phyloP scores from a whole-genome alignment of 2,797 vertebrate species.

The Poecilia velifera region DNA sequence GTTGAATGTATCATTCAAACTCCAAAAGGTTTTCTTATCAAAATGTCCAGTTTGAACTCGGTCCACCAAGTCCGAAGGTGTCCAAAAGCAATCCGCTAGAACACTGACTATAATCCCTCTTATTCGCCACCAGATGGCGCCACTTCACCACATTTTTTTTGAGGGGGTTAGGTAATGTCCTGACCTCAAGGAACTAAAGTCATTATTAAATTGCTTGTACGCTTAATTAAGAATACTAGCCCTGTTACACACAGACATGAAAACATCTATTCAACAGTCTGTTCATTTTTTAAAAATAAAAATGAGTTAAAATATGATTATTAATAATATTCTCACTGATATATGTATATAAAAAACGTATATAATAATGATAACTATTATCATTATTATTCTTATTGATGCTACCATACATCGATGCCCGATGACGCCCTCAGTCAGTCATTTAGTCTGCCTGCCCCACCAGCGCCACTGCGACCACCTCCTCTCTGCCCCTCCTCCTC shows the following conservation, averaged over 20 bases:
- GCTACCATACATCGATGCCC: background rate
- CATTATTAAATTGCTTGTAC: background rate
- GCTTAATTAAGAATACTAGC: background rate
- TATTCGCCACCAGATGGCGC: conserved; percentile 64
- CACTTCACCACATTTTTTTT: conserved; percentile 8
- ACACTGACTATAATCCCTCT: background rate
- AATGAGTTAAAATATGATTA: background rate
- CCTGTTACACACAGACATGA: background rate
- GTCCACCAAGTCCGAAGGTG: background rate
- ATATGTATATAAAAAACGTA: background rate
- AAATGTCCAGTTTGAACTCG: background rate
- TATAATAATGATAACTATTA: background rate
- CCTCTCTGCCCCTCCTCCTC: conserved; percentile 4
- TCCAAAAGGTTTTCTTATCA: background rate
- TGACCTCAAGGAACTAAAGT: background rate
- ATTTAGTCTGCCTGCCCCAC: conserved; percentile 18
- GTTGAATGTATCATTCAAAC: background rate
- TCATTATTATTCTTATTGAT: background rate
- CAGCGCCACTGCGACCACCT: conserved; percentile 14
- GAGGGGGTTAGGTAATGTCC: background rate
- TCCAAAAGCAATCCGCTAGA: background rate
- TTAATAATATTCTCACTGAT: background rate
- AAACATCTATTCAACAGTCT: background rate
- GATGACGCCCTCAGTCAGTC: conserved; percentile 38
- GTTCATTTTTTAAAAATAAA: background rate